Base-by-base conservation (phyloP, 2,113 vertebrate genomes). In the Stegostoma tigrinum region DNA sequence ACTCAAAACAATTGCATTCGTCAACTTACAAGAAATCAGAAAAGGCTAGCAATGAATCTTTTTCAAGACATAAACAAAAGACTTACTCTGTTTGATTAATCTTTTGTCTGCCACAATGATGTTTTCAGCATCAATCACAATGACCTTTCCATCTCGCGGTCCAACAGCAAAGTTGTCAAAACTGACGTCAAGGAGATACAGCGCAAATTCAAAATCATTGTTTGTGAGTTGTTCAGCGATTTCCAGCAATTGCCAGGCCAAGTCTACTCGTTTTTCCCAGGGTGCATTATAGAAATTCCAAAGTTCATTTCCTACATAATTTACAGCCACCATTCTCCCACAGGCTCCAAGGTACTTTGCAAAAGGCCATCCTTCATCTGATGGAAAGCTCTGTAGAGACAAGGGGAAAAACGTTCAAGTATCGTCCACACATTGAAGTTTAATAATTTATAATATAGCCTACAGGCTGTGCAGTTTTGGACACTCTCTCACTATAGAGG, bases 161-260 rank as follows among this genome's bases (percentile, higher is more conserved):
- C 99, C 99, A 95, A 99, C 99, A 4, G 99, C 99, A 90, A 99
- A 99, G 97, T 99, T 99, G 97, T 99, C 99, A 21, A 99, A 99
- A 97, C 98, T 99, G 97, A 99, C 99, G 2, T 99, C 99, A 85
- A 99, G 98, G 97, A 99, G 98, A 98, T 99, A 99, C 97, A 99
- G 99, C 96, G 99, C 99, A 96, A 99, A 99, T 97, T 99, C 99
- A 97, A 99, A 99, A 98, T 99, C 99, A 96, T 99, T 99, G 97
- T 99, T 99, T 96, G 99, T 99, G 96, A 99, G 98, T 97, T 99
- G 99, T 97, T 99, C 99, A 30, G 99, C 99, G 96, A 99, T 99
- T 98, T 99, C 99, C 99, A 99, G 99, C 96, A 99, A 96, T 85
- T 99, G 99, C 96, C 98, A 98, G 48, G 99, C 99, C 96, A 99